Percentiles rank a stretch among this genome's conserved stretches.
Evolutionary conservation across 2,113 vertebrate genomes (phyloP).

Genomic region (Hepsetus odoe): DNA sequence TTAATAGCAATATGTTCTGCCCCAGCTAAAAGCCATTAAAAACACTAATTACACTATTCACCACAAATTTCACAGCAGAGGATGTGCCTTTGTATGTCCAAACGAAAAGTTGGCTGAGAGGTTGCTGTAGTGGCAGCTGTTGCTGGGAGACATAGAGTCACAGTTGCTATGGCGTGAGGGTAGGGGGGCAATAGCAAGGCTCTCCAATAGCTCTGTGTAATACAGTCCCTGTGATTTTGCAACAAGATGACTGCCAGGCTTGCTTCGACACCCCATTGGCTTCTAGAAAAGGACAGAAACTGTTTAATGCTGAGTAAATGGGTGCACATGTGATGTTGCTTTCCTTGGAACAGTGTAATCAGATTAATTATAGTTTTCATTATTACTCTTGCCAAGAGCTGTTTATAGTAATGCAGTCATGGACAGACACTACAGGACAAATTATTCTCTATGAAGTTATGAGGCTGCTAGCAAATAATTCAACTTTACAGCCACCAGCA

Average conservation of each 20-base stretch:
- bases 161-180: conserved; percentile 32
- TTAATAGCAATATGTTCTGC: no score
- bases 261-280: no score
- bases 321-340: background rate
- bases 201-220: background rate
- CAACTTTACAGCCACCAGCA: no score
- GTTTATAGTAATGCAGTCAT: background rate
- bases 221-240: background rate
- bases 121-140: conserved; percentile 5
- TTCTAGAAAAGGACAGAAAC: no score
- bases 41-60: background rate
- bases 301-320: background rate
- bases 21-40: background rate
- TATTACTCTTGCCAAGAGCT: background rate
- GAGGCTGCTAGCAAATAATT: no score
- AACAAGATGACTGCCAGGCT: background rate
- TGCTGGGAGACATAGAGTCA: conserved; percentile 32
- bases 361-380: background rate
- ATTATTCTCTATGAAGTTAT: no score
- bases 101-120: background rate
- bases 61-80: background rate
- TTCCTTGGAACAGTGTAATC: background rate
- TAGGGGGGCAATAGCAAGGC: background rate
- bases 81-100: background rate
- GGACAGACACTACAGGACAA: no score